Evolutionary conservation across 2,797 vertebrate genomes (phyloP), one percentile per base, ranked within the genome.

Genomic region (Eulemur albifrons): DNA sequence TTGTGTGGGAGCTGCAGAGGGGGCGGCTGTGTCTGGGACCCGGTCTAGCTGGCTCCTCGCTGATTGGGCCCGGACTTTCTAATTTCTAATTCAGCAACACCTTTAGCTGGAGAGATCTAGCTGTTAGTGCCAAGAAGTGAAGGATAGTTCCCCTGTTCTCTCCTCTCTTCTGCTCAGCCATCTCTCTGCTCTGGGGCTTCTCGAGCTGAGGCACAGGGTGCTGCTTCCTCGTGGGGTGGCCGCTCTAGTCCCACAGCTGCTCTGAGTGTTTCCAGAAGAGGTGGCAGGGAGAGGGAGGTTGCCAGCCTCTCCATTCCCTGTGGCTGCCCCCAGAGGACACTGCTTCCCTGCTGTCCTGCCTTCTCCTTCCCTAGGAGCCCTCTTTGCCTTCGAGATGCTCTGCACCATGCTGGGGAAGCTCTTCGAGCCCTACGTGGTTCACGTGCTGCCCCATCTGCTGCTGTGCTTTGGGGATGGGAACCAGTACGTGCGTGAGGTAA

Each of bases 301-400:
- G 15, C 57, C 13, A 4, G 35, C 59, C 50, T 21, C 20, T 61
- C 20, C 13, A 5, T n/a, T 59, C 61, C 72, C 57, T 27, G 27
- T 48, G 59, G 57, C 45, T 81, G 59, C 21, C 57, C 32, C 45
- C 11, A 70, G 88, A 38, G 40, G 67, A 50, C 3, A 2, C 48
- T 80, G 8, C 1, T 65, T 48, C 40, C 73, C 81, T 93, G 75
- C 84, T 61, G 4, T 30, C 30, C 32, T 0, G 0, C 72, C 38
- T 86, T 52, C 32, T 43, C 72, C 50, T 45, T 63, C 54, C 72
- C 21, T 96, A 99, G 99, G 99, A 69, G 98, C 99, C 20, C 98
- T 99, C 92, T 99, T 99, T 99, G 99, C 99, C 72, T 99, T 99
- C 0, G 99, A 99, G 99, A 99, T 99, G 99, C 99, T 99, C 87